Base-by-base conservation (phyloP, 2,888 invertebrate species). In the Xanthia togata region DNA sequence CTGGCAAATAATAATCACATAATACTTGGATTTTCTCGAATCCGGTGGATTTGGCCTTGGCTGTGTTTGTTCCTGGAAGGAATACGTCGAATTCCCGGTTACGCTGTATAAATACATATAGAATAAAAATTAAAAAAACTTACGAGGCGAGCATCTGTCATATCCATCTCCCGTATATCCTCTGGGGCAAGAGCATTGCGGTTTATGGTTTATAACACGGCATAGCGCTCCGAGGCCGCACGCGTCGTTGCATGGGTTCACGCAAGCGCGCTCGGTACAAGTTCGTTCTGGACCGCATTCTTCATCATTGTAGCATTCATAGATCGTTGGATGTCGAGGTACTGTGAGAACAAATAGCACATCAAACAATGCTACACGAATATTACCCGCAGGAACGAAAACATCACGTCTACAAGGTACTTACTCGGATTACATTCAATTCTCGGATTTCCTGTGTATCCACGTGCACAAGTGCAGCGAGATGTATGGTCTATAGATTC, bases 151-250 rank as follows among this genome's bases (percentile, higher is more conserved):
- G 92, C 99, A 99, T 89, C 97, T 97, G 70, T 97, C 94, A 84
- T 95, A 94, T 31, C 98, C 97, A 91, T 98, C 97, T 68, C 99
- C 99, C 68, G 97, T 97, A 92, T 98, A 98, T 72, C 98, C 98
- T 68, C 96, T 96, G 23, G 99, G 99, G 92, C 99, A 99, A 83
- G 97, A 97, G 92, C 99, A 99, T 59, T 98, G 95, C 0, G 98
- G 97, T 90, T 97, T 96, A 89, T 98, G 98, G 82, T 98, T 97
- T 88, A 98, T 97, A 6, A 98, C 98, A 82, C 98, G 98, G 90
- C 99, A 99, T 90, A 98, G 97, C n/a, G 99, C 98, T 70, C 98
- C 98, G 64, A 96, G 93, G 60, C 98, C 98, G 92, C 99, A 99
- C 26, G 98, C 97, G 85, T 98, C 97, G 23, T 96, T 91, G 89